A percentile compares a stretch with the other conserved stretches of the same genome.
These are phyloP conservation scores for Triplophysa yarkandensis DNA, from an alignment of 2,797 vertebrate genomes.

Conservation along the genomic window DNA sequence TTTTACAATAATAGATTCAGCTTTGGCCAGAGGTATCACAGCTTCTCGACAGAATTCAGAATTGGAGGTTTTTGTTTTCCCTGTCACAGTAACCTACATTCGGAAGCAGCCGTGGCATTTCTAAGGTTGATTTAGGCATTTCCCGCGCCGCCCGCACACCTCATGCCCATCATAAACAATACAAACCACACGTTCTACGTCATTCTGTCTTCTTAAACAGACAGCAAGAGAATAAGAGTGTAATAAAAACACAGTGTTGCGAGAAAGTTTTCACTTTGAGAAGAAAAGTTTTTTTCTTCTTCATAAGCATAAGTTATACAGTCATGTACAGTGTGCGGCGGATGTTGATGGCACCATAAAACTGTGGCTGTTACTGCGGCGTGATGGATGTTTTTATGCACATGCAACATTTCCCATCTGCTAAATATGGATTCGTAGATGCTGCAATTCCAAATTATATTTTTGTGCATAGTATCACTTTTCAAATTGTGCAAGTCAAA, in stretches of 20 bases:
- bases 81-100: constrained; percentile 53
- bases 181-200: not conserved
- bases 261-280: not conserved
- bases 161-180: constrained; percentile 23
- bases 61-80: constrained; percentile 24
- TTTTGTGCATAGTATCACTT: not conserved
- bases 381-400: constrained; percentile 9
- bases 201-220: not conserved
- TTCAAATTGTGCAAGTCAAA: not conserved
- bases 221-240: constrained; percentile 4
- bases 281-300: constrained; percentile 11
- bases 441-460: constrained; percentile 15
- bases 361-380: not conserved
- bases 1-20: not conserved
- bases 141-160: constrained; percentile 3
- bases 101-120: constrained; percentile 23
- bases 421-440: constrained; percentile 35
- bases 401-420: not conserved
- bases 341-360: constrained; percentile 15
- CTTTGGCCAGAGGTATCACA: not conserved
- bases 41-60: not conserved
- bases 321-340: not conserved
- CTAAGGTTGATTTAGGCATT: constrained; percentile 27
- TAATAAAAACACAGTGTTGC: constrained; percentile 20
- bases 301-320: constrained; percentile 3